phyloP scores from a whole-genome alignment of 2,888 invertebrate species.

The Isotomurus palustris region DNA sequence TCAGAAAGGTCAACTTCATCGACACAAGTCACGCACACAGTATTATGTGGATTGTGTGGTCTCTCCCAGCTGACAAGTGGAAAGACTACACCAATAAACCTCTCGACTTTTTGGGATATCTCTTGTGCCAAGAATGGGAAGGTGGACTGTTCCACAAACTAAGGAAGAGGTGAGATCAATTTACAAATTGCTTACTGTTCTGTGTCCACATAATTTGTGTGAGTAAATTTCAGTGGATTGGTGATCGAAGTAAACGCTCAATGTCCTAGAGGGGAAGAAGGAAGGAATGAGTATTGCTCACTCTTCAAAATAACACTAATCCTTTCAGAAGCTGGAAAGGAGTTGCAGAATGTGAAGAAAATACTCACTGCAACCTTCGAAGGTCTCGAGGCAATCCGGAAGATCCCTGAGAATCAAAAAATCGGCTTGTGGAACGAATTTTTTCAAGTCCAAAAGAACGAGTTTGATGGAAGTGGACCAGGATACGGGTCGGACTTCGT shows the following conservation, averaged over 20 bases:
- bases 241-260: not conserved
- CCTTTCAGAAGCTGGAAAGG: not conserved
- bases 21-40: not conserved
- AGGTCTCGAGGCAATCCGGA: not conserved
- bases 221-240: not conserved
- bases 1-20: not conserved
- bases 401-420: not conserved
- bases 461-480: not conserved
- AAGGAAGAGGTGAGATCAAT: not conserved
- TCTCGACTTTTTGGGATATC: not conserved
- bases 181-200: not conserved
- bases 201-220: not conserved
- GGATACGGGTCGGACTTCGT: not conserved
- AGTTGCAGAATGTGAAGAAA: not conserved
- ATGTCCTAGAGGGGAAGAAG: not conserved
- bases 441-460: not conserved
- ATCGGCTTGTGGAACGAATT: not conserved
- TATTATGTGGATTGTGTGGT: not conserved
- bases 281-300: conserved; percentile 1
- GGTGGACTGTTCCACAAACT: not conserved
- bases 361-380: not conserved
- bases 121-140: not conserved
- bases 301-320: not conserved
- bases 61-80: not conserved
- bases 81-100: conserved; percentile 1